Base-by-base conservation (phyloP, 2,797 vertebrate genomes). In the Spea hammondii region DNA sequence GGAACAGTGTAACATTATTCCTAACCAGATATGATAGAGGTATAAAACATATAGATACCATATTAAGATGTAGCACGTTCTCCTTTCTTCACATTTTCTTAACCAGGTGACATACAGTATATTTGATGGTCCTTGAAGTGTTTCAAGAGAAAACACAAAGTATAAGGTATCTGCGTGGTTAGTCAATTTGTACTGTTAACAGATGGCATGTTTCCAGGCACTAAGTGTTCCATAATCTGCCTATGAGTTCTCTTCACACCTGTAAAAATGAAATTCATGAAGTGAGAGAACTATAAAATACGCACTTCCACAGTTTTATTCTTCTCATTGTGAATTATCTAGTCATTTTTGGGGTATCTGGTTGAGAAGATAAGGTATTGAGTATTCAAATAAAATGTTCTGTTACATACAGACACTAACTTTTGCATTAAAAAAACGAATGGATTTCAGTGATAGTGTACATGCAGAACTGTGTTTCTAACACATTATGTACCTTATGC, bases 251-350 rank as follows among this genome's bases (percentile, higher is more conserved):
- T 76, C 69, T 54, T 72, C 68, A 66, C 68, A 77, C 67, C 49
- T 72, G 79, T 81, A 81, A 81, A 78, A 81, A 72, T 12, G 60
- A 65, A 77, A 81, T 81, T 76, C 60, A 81, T 81, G 74, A 81
- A 76, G 74, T 81, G 73, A 59, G 47, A 72, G 64, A 72, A 60
- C 65, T 51, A 13, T 46, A 69, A 74, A 54, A 17, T 9, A 49
- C 64, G 51, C 62, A n/a, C 6, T 32, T 76, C 48, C 57, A 60
- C 74, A 76, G 57, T 76, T 80, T 72, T 65, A 64, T 9, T 13
- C 17, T 80, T 71, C 68, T 44, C 51, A 55, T 64, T 54, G 66
- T 45, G 49, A 79, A 74, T 46, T 79, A 74, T 74, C 78, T 64
- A 66, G 57, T 69, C 67, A 70, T 47, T 79, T 73, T 45, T 48